Evolutionary conservation across 2,888 invertebrate species (phyloP), one percentile per base, ranked within the genome.

Genomic region (Drosophila seclusa): DNA sequence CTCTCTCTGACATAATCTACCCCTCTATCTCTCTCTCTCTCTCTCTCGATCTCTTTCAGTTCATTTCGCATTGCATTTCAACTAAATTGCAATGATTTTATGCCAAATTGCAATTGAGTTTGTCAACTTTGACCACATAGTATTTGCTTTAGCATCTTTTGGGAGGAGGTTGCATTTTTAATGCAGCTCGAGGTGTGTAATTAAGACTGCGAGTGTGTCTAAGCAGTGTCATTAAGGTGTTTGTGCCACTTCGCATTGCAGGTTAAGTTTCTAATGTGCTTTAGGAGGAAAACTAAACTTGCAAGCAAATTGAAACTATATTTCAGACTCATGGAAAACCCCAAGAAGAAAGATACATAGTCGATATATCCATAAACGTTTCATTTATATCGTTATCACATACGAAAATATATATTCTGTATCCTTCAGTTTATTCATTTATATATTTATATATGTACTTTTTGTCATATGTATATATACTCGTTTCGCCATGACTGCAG

Each of bases 81-180:
- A 83, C 85, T 82, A 89, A 85, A 89, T 89, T 73, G 71, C 82
- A 78, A 89, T 83, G 83, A 87, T 84, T 89, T 87, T 78, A 83
- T 78, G 76, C 89, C 83, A 83, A 87, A 87, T 84, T 80, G 83
- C 89, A 84, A 87, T 86, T 76, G 78, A 76, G 76, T 80, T 85
- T 87, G 87, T 74, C 76, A 67, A 69, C 34, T 21, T 52, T 31
- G 31, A 2, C 31, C 6, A 13, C 50, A 13, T 13, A 13, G 21
- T 24, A 21, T 8, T 24, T 24, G 21, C 24, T 4, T 45, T 2
- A 8, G 16, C 16, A 8, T 45, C 24, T 24, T 45, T 24, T 24
- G 24, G 21, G 16, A 8, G 7, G 8, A 0, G 8, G 24, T 4
- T 45, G 45, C 2, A 24, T 8, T 45, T 24, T 24, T 16, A 8